Percentiles rank a stretch among this genome's conserved stretches.
These are phyloP conservation scores for Cerastis leucographa DNA, from an alignment of 2,888 invertebrate species.

Conservation along the genomic window DNA sequence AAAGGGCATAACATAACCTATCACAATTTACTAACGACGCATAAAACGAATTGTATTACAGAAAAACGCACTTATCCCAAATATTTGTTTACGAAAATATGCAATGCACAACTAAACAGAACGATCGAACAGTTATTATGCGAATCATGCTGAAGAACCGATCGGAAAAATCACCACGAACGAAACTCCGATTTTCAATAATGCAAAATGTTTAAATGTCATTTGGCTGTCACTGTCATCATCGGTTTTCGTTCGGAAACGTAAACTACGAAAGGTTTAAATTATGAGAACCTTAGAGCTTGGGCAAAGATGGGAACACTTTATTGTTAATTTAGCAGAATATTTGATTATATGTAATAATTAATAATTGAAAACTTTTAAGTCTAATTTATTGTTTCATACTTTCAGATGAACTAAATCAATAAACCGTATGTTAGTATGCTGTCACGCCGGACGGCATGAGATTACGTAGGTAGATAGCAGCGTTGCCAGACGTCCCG, in stretches of 20 bases:
- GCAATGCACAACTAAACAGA: constrained; percentile 48
- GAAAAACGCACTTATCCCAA: constrained; percentile 46
- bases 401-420: neutral
- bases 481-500: no score
- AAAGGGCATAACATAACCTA: constrained; percentile 86
- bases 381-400: neutral
- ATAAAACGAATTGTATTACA: constrained; percentile 47
- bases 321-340: no score
- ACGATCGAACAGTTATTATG: constrained; percentile 59
- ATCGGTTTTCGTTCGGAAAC: constrained; percentile 50
- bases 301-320: neutral
- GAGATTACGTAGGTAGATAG: neutral
- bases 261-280: neutral
- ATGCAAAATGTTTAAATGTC: constrained; percentile 50
- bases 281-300: no score
- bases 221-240: constrained; percentile 43
- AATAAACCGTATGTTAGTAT: neutral
- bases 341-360: no score
- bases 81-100: constrained; percentile 46
- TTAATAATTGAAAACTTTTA: neutral
- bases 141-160: constrained; percentile 71
- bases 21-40: constrained; percentile 72
- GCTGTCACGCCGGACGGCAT: neutral
- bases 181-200: constrained; percentile 66
- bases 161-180: constrained; percentile 70